Evolutionary conservation across 2,888 invertebrate genomes (phyloP), one percentile per base, ranked within the genome.

Genomic region (Tenthredo notha): DNA sequence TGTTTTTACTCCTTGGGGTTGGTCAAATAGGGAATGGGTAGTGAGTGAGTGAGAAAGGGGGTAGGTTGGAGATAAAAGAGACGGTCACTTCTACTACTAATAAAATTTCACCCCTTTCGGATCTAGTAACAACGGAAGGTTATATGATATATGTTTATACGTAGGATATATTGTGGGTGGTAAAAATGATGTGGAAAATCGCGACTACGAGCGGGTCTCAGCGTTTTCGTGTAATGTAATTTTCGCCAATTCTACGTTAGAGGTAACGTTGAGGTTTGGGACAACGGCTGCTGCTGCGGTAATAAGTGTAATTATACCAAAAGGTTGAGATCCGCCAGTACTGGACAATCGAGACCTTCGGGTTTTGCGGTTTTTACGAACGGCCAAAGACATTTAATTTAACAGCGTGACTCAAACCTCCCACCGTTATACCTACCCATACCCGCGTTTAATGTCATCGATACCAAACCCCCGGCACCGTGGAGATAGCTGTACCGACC

Each of bases 341-440:
- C 29, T 43, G 83, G 47, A 83, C 67, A 61, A 80, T 80, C 61
- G 70, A 67, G 83, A 83, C 83, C 83, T 67, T 83, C 29, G 67
- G 47, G 70, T 67, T 70, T 67, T 83, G 86, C 75, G 84, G 85
- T 88, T 90, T 89, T 91, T 91, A 89, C 88, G 87, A 86, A 90
- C 87, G 86, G 86, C 82, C 85, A 84, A 87, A 84, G 87, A 88
- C 88, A 88, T 90, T 90, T 89, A 90, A 90, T 90, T 91, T 90
- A 89, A 90, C 88, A 85, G 86, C 87, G 85, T 85, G 84, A 74
- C n/a, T 54, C 82, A 33, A 29, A 65, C 65, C 61, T 78, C 65
- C 21, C 47, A 33, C 12, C 40, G 18, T 61, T 37, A 61, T 25
- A 77, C 29, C 25, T 7, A 58, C 29, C 43, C 67, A 7, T 33